Evolutionary conservation across 2,797 vertebrate genomes (phyloP), one percentile per base, ranked within the genome.

Genomic region (Thalassophryne amazonica): DNA sequence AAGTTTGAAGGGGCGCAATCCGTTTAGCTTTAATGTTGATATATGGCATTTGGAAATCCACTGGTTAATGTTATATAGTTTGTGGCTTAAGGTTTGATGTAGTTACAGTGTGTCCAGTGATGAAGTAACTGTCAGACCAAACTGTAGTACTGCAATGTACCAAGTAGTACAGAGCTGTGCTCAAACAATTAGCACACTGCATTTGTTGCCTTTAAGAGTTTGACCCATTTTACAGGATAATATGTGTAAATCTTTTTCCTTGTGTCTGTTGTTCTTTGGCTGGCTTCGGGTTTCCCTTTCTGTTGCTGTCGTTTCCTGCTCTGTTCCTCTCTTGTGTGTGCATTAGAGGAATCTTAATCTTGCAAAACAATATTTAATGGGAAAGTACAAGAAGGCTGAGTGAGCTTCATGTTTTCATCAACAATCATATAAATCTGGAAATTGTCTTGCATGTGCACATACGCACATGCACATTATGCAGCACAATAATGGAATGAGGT

Each of bases 161-260:
- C 8, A 33, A 43, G 55, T 34, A 33, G 36, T 18, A 39, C 34
- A 15, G 35, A 28, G 34, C 60, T 43, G 33, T 29, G 31, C 41
- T 60, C 57, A 45, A 42, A 54, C 67, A 76, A 64, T 78, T 65
- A 64, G 37, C 60, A 47, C 7, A 39, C 55, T 40, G 55, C 57
- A 42, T 79, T 82, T 82, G 77, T 74, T 62, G 52, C 42, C 42
- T 76, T 64, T 78, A 73, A 81, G 30, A 83, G 65, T 81, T 80
- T 80, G 69, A 84, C 76, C 73, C 41, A 17, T 62, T 82, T 76
- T 58, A 14, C 69, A 60, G n/a, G 77, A 76, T 79, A 73, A 71
- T 47, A 57, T 8, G 23, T 38, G 65, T 43, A 52, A 2, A 58
- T 49, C 32, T 40, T 45, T 62, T 33, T 43, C 18, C 3, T 6